These are phyloP conservation scores for Hiodon tergisus DNA, from an alignment of 2,113 vertebrate genomes.

Conservation along the genomic window DNA sequence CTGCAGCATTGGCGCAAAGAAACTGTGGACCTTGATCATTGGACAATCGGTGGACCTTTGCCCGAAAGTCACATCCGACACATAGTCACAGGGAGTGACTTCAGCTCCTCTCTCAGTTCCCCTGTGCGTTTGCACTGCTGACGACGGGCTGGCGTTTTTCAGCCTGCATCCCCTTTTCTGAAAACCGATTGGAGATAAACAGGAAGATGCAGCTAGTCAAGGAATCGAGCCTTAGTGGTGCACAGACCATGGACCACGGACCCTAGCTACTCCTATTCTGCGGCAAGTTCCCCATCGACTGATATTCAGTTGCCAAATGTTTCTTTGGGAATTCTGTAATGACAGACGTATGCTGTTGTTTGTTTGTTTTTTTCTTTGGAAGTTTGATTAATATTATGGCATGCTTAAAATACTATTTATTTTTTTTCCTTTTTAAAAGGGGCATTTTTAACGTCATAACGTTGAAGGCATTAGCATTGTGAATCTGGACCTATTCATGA, in stretches of 20 bases:
- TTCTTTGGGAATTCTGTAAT: constrained; percentile 59
- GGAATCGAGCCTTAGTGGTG: constrained; percentile 23
- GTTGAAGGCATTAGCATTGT: constrained; percentile 23
- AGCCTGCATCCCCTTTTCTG: neutral
- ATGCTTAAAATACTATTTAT: constrained; percentile 31
- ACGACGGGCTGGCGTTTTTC: neutral
- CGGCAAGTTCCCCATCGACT: constrained; percentile 58
- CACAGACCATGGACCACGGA: constrained; percentile 43
- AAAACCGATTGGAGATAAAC: neutral
- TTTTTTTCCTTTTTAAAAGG: constrained; percentile 30
- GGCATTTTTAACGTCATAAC: constrained; percentile 40
- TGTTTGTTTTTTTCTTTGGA: constrained; percentile 36
- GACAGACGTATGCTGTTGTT: constrained; percentile 55
- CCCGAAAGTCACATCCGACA: neutral
- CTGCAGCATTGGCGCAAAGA: neutral
- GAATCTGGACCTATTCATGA: constrained; percentile 8
- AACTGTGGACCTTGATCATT: too few relatives aligned
- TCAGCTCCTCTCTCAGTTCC: neutral
- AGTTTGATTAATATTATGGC: constrained; percentile 44
- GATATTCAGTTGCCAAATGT: constrained; percentile 65
- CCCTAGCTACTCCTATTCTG: constrained; percentile 50
- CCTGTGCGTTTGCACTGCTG: neutral
- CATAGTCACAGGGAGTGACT: neutral
- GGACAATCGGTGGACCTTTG: neutral
- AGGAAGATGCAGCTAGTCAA: neutral